Conservation (phyloP, 2,888 invertebrate genomes). For the Aphodius granarius region DNA sequence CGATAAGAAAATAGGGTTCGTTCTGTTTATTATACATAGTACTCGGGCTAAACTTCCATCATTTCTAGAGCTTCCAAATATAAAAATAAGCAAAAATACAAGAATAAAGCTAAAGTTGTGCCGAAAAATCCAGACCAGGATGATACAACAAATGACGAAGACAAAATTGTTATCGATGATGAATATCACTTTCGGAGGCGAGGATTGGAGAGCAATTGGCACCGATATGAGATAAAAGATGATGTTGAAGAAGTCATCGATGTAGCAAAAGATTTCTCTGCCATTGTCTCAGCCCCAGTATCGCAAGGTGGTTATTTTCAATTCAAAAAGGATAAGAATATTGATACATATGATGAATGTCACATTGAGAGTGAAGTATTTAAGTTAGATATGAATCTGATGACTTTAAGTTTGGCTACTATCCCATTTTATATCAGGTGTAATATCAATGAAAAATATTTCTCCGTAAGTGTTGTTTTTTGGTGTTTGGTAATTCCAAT, state of each 20-base stretch:
- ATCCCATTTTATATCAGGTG: conserved; percentile 32
- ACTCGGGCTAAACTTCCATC: background rate
- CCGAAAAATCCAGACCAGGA: conserved; percentile 7
- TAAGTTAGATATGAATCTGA: conserved; percentile 30
- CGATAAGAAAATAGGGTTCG: conserved; percentile 23
- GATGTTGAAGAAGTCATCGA: conserved; percentile 27
- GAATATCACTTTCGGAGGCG: conserved; percentile 17
- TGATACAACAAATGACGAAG: background rate
- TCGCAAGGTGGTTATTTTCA: conserved; percentile 38
- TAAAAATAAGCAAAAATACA: conserved; percentile 24
- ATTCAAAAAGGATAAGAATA: conserved; percentile 36
- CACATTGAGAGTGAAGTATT: conserved; percentile 30
- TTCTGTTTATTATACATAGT: background rate
- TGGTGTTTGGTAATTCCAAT: background rate
- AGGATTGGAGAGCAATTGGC: conserved; percentile 33
- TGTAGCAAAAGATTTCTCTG: conserved; percentile 32
- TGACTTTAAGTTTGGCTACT: conserved; percentile 29
- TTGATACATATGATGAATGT: conserved; percentile 23
- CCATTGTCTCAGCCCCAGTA: conserved; percentile 35
- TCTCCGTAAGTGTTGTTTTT: conserved; percentile 26
- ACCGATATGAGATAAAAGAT: conserved; percentile 32
- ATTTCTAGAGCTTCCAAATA: conserved; percentile 23
- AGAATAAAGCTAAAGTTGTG: conserved; percentile 21
- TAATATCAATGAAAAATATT: conserved; percentile 29
- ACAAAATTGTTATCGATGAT: conserved; percentile 20